Base-by-base conservation (phyloP, 2,888 invertebrate genomes). In the Seira musarum region DNA sequence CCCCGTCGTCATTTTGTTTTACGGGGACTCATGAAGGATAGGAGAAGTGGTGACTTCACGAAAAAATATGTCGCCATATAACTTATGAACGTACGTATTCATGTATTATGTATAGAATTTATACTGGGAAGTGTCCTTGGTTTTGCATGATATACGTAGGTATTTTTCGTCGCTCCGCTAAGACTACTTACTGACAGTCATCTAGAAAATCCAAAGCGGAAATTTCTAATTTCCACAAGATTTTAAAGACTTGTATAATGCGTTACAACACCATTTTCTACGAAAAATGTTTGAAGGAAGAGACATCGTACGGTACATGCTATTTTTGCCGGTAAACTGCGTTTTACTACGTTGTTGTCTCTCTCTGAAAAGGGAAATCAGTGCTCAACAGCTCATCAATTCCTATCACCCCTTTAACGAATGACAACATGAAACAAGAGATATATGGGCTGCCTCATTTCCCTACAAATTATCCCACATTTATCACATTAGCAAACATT, bases 381-480 rank as follows among this genome's bases (percentile, higher is more conserved):
- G 40, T 75, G 49, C 69, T 80, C 75, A 80, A 75, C 80, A 80
- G 75, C 81, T 81, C 81, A 76, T 81, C 81, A 76, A 81, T 81
- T 76, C 66, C 81, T 68, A 75, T 80, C 80, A 80, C 70, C 74
- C 64, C 60, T 70, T 70, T 78, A 76, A 64, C 69, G 70, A 66
- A 70, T 60, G 70, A 71, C 57, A 19, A 78, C 49, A 57, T 17
- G 72, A 71, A 19, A 78, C 49, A 65, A 24, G 72, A 71, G 71
- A 76, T 76, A 76, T 76, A 76, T 78, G 71, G 71, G 71, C 77
- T 64, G 77, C 71, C 77, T 78, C 77, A 71, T 81, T 81, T 81
- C 68, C 75, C 74, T 68, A 67, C 76, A 81, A 81, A 81, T 81
- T 76, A 81, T 76, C 81, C 67, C 67, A 76, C 76, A 81, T 81